phyloP scores from a whole-genome alignment of 2,797 vertebrate species.

The Anas capensis region DNA sequence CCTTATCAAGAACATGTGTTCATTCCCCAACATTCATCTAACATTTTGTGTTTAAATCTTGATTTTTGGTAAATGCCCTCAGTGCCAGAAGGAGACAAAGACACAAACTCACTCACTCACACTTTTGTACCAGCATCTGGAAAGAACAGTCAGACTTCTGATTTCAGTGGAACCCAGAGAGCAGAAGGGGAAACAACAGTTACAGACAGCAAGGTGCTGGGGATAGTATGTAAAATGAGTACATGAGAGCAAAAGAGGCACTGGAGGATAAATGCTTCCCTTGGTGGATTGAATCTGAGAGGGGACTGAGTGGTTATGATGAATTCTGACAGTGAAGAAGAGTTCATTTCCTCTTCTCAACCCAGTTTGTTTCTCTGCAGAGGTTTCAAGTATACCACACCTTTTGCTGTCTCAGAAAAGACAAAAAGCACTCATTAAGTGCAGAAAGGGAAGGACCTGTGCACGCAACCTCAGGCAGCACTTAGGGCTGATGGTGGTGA shows the following conservation, averaged over 20 bases:
- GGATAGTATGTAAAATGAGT: background rate
- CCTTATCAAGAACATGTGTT: background rate
- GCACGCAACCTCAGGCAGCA: background rate
- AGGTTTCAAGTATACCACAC: background rate
- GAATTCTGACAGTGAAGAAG: background rate
- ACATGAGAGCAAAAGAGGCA: background rate
- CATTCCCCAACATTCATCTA: background rate
- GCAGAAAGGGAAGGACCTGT: background rate
- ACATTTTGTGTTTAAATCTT: background rate
- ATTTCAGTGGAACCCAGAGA: background rate
- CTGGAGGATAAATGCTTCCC: background rate
- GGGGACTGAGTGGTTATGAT: background rate
- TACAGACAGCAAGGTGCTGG: background rate
- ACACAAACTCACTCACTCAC: no score
- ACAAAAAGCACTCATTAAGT: background rate
- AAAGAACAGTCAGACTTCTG: background rate
- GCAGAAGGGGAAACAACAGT: background rate
- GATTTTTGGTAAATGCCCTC: background rate
- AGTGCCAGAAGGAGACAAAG: background rate
- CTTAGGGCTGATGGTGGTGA: background rate
- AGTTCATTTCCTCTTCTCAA: background rate
- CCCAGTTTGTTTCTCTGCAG: background rate
- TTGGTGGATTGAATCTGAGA: background rate
- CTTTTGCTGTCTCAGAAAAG: background rate
- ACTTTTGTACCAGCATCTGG: background rate